Evolutionary conservation across 2,797 vertebrate genomes (phyloP), one percentile per base, ranked within the genome.

Genomic region (Peromyscus melanophrys): DNA sequence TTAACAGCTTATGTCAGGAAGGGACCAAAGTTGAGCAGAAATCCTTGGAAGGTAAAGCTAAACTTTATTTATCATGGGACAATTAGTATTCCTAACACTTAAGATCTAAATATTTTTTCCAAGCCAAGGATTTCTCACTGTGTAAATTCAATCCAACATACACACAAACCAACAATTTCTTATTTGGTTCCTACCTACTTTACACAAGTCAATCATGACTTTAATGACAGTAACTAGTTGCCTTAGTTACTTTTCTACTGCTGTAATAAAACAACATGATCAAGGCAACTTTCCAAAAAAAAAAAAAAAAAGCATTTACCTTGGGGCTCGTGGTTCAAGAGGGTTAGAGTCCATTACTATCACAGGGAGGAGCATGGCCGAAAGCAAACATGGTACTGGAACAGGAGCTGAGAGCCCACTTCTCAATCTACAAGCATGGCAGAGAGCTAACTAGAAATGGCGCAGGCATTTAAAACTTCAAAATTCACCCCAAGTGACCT

Each of bases 1-100:
- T 73, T 75, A 77, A 52, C 37, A 81, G 43, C 57, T 93, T 63
- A 80, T 23, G 21, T 81, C 87, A 67, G 25, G n/a, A 90, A 95
- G 34, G 61, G 3, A 81, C 3, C 52, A 82, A 90, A 84, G 29
- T n/a, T 87, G 16, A 63, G 13, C 37, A 94, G 52, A 96, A 95
- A 96, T 69, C 17, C 16, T 73, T 75, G 95, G 40, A 90, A 87
- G 4, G 11, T 85, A 81, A 90, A 69, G 1, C 8, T 93, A 46
- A 46, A 17, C 81, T 77, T 95, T 82, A 61, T 52, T 77, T 85
- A 65, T 52, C n/a, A 82, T 87, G 21, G 10, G 59, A 93, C 52
- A 89, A 92, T 40, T 75, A 29, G 29, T 84, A 76, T 89, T 40
- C 40, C 37, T 76, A 84, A 84, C 71, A 55, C 34, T 83, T 40